Evolutionary conservation across 2,888 invertebrate species (phyloP).

Genomic region (Pseudeuparius sepicola): DNA sequence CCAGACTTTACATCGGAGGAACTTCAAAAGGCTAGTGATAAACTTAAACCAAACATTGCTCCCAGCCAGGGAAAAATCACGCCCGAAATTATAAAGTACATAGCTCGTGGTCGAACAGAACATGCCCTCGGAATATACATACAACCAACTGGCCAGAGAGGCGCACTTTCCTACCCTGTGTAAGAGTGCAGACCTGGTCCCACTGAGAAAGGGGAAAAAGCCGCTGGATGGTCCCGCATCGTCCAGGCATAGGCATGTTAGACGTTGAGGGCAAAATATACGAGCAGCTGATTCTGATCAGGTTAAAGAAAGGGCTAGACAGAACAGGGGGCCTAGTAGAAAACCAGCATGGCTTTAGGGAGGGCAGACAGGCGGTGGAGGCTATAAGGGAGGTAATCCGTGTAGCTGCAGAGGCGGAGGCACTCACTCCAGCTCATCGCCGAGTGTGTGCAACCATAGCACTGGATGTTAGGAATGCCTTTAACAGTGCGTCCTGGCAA

Average conservation of each 20-base stretch:
- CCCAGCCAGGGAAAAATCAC: too few species aligned
- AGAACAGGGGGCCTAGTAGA: slow-evolving; percentile 13
- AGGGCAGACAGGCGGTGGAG: slow-evolving; percentile 12
- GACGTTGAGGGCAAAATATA: slow-evolving; percentile 14
- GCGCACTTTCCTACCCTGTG: slow-evolving; percentile 11
- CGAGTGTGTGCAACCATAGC: slow-evolving; percentile 10
- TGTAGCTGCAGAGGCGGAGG: slow-evolving; percentile 12
- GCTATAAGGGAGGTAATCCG: slow-evolving; percentile 11
- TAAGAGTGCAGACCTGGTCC: slow-evolving; percentile 10
- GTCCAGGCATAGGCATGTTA: slow-evolving; percentile 11
- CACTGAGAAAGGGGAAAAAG: slow-evolving; percentile 10
- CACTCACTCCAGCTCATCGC: slow-evolving; percentile 1
- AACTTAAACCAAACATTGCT: too few species aligned
- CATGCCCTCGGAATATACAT: too few species aligned
- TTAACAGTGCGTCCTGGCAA: too few species aligned
- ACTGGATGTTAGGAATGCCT: too few species aligned
- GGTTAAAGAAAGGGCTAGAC: slow-evolving; percentile 11
- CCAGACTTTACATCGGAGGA: too few species aligned
- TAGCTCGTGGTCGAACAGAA: too few species aligned
- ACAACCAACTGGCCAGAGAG: too few species aligned
- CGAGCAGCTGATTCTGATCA: slow-evolving; percentile 9
- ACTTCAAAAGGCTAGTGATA: too few species aligned
- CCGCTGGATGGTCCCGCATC: slow-evolving; percentile 6
- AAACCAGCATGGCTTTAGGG: slow-evolving; percentile 12
- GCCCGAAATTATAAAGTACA: too few species aligned